Evolutionary conservation across 2,888 invertebrate species (phyloP), one percentile per base, ranked within the genome.

Genomic region (Amphimallon solstitiale): DNA sequence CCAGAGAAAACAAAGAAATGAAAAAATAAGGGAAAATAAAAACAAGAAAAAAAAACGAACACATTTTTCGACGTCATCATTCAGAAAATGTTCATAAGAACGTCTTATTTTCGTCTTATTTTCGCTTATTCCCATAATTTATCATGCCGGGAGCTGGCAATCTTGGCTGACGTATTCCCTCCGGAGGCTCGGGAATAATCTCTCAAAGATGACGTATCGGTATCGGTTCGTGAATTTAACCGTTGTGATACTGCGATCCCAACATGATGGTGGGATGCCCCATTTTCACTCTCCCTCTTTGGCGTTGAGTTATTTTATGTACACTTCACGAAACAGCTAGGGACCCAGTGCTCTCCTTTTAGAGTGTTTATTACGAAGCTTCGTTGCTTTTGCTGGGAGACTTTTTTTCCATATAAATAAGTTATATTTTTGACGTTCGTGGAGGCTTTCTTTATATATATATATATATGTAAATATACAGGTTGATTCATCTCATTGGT

Each of bases 21-120:
- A n/a, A n/a, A 48, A 14, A 12, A 7, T 15, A 48, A 12, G 37
- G 14, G 19, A 12, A 34, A 37, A 54, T n/a, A 60, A 46, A 23
- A 48, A 48, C 21, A 15, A 48, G 29, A 15, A 7, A 46, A 45
- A 61, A 15, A 6, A 12, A 37, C 14, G 19, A 37, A 48, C 46
- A 48, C 35, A 61, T 61, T 35, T 38, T 46, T 38, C 61, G 49
- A 21, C 61, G 46, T 48, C 61, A 34, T 61, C 61, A 35, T 37
- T 21, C 48, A 29, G 37, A 61, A 49, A 34, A 48, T 63, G 54
- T 54, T 63, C 45, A 54, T 54, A 54, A 63, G 46, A 43, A 54
- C 45, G 54, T 54, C 54, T 54, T 52, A 63, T 63, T 63, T 52
- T 54, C 45, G 54, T 54, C 54, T 54, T 52, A 63, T 63, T 63